A percentile compares a stretch with the other conserved stretches of the same genome.
Conservation (phyloP, 2,888 invertebrate species). For the Phania funesta region DNA sequence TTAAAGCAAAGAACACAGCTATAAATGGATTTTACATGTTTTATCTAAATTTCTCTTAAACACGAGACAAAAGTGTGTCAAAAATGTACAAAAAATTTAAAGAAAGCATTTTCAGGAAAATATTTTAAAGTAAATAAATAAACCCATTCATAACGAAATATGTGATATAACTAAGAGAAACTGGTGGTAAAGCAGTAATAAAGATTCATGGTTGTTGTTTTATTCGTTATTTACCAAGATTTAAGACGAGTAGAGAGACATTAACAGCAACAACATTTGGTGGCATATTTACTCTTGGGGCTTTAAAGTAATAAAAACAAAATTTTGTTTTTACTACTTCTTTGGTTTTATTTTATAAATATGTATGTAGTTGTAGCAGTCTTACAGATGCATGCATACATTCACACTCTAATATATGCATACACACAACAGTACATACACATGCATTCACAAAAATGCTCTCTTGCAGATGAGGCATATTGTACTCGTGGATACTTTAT, state of each 20-base stretch:
- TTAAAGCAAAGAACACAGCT: neutral
- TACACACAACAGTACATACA: neutral
- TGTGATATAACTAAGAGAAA: neutral
- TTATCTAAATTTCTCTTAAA: slow-evolving; percentile 19
- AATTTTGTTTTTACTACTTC: neutral
- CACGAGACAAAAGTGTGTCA: neutral
- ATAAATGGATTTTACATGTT: slow-evolving; percentile 40
- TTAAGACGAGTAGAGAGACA: neutral
- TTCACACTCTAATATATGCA: too few relatives aligned
- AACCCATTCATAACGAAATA: neutral
- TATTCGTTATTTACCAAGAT: neutral
- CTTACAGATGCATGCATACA: neutral
- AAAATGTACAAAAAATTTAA: neutral
- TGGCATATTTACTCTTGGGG: slow-evolving; percentile 40
- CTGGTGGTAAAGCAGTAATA: neutral
- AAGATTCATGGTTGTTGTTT: neutral
- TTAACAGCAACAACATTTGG: slow-evolving; percentile 20
- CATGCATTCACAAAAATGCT: neutral
- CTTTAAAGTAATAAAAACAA: slow-evolving; percentile 15
- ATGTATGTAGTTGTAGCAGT: neutral
- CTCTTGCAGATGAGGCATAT: neutral
- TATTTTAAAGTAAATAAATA: slow-evolving; percentile 18
- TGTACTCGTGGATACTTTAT: neutral
- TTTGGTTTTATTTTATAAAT: neutral
- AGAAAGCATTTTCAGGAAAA: neutral